These are phyloP conservation scores for Chironomus striatipennis DNA, from an alignment of 1,140 invertebrate species.

Conservation along the genomic window DNA sequence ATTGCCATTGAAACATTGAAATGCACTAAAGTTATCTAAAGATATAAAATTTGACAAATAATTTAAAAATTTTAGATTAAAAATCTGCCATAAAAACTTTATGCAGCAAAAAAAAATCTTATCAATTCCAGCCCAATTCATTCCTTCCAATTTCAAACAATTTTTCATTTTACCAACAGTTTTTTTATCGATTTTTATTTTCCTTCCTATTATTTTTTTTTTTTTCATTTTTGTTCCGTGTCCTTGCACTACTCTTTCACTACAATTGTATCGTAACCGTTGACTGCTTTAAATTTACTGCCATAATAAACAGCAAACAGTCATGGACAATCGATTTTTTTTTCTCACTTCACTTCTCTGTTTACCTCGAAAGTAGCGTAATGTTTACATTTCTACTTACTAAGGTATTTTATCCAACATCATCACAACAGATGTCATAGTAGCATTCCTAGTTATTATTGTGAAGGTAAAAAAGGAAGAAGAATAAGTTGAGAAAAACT, in stretches of 20 bases:
- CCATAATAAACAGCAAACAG: background rate
- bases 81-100: too few species aligned
- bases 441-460: background rate
- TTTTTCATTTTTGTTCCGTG: background rate
- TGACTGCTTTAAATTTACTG: background rate
- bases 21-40: too few species aligned
- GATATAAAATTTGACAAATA: too few species aligned
- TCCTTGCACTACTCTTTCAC: background rate
- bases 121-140: too few species aligned
- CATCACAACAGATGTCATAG: constrained; percentile 2
- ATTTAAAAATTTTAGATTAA: too few species aligned
- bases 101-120: too few species aligned
- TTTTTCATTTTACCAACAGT: background rate
- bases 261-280: background rate
- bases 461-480: background rate
- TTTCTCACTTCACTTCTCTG: background rate
- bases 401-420: background rate
- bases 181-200: background rate
- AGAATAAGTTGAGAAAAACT: too few species aligned
- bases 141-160: too few species aligned
- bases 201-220: too few species aligned
- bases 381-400: background rate
- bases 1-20: too few species aligned
- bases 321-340: constrained; percentile 20
- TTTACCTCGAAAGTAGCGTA: too few species aligned